Evolutionary conservation across 92 coral and sea anemone species (phyloP), one percentile per base, ranked within the genome.

Genomic region (Ricordea florida): DNA sequence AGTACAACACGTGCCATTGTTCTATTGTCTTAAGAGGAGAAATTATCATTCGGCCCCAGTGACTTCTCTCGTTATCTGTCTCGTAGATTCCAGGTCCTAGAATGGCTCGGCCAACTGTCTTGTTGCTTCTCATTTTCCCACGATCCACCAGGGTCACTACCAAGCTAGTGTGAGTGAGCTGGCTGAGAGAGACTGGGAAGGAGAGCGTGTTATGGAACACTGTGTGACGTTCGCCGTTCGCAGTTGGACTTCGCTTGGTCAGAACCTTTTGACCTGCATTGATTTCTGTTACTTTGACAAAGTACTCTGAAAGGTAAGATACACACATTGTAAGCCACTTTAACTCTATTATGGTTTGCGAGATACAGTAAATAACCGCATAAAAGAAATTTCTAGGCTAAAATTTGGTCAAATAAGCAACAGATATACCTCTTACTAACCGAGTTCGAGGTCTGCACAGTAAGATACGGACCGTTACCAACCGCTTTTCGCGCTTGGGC

Each of bases 1-100:
- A 37, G 15, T 79, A 72, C 29, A 89, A 43, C 1, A 69, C 69
- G 49, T 89, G 93, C 93, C 90, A 89, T 40, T 74, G 93, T 24
- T 79, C 79, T 9, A 82, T 55, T 34, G 58, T 27, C 13, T 57
- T 58, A 18, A 51, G 41, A 1, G 93, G 87, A 28, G 65, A 59
- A 38, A 70, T 61, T 9, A 79, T 65, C 93, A 89, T 89, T 67
- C 83, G 70, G 23, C 93, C 93, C 93, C 93, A 89, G 87, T 89
- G 93, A 28, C 86, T 89, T 35, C 85, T 63, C 38, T 84, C 90
- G 22, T 47, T 74, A 22, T 76, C 91, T 24, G 79, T 72, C 50
- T 34, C 87, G 43, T 52, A 72, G 23, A 89, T 67, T 10, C 77
- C 74, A 4, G 90, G 93, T 3, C 93, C 90, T 53, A 89, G 78